These are phyloP conservation scores for Rhinogobio ventralis DNA, from an alignment of 2,797 vertebrate species.

Conservation along the genomic window DNA sequence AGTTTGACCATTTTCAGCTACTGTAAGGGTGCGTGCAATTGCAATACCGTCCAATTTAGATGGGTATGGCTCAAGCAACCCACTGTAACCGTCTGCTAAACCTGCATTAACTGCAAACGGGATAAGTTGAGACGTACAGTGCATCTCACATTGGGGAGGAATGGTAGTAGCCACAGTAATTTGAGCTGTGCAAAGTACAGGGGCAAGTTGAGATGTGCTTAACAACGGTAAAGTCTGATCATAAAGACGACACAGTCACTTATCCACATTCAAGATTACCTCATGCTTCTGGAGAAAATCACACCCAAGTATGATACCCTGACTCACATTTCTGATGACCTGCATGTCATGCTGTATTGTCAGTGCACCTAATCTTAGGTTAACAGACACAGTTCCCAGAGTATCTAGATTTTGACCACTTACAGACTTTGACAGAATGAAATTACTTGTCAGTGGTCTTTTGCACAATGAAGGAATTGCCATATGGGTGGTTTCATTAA, in stretches of 20 bases:
- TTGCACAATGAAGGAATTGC: neutral
- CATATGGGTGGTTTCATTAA: neutral
- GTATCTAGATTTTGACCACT: slow-evolving; percentile 28
- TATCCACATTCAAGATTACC: neutral
- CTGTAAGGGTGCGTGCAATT: slow-evolving; percentile 15
- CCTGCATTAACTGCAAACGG: neutral
- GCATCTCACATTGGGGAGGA: too few species aligned
- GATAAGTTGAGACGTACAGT: too few species aligned
- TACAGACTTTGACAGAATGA: slow-evolving; percentile 28
- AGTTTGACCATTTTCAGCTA: slow-evolving; percentile 4
- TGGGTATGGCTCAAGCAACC: slow-evolving; percentile 1
- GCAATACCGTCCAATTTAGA: slow-evolving; percentile 20
- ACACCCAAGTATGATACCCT: neutral
- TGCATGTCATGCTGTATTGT: slow-evolving; percentile 23
- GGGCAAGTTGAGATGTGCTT: too few species aligned
- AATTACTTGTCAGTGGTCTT: neutral
- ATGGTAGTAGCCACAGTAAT: too few species aligned
- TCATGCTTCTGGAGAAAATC: neutral
- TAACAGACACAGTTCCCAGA: slow-evolving; percentile 23
- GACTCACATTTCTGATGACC: slow-evolving; percentile 6
- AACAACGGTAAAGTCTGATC: too few species aligned
- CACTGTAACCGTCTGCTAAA: slow-evolving; percentile 10
- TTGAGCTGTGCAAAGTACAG: too few species aligned
- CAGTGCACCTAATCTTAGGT: neutral
- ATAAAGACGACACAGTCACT: too few species aligned